Conservation (phyloP, 2,113 vertebrate genomes). For the Dasyprocta punctata region DNA sequence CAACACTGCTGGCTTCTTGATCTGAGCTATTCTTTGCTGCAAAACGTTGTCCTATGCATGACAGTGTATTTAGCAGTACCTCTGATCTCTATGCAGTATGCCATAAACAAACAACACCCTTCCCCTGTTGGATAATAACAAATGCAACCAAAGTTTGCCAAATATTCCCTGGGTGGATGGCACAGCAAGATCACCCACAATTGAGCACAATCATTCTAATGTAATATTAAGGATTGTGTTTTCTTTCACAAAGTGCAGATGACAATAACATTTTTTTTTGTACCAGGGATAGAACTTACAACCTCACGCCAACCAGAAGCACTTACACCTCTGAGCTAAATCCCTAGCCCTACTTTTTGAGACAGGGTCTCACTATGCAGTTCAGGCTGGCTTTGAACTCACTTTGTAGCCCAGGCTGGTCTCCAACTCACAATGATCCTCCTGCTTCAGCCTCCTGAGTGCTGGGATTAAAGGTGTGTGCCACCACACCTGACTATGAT, state of each 20-base stretch:
- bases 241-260: background rate
- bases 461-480: too few relatives aligned
- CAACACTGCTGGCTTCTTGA: background rate
- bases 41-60: background rate
- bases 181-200: background rate
- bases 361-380: too few relatives aligned
- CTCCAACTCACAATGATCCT: too few relatives aligned
- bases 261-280: too few relatives aligned
- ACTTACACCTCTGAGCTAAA: too few relatives aligned
- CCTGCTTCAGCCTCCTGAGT: too few relatives aligned
- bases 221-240: background rate
- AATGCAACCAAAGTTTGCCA: background rate
- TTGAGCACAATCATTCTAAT: background rate
- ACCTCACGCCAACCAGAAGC: too few relatives aligned
- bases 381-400: too few relatives aligned
- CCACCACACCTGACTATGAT: too few relatives aligned
- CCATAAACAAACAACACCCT: background rate
- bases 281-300: too few relatives aligned
- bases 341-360: too few relatives aligned
- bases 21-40: background rate
- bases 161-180: background rate
- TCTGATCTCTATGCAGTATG: background rate
- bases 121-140: background rate
- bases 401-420: too few relatives aligned
- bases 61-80: background rate